Evolutionary conservation across 2,113 vertebrate genomes (phyloP).

Genomic region (Xyrauchen texanus): DNA sequence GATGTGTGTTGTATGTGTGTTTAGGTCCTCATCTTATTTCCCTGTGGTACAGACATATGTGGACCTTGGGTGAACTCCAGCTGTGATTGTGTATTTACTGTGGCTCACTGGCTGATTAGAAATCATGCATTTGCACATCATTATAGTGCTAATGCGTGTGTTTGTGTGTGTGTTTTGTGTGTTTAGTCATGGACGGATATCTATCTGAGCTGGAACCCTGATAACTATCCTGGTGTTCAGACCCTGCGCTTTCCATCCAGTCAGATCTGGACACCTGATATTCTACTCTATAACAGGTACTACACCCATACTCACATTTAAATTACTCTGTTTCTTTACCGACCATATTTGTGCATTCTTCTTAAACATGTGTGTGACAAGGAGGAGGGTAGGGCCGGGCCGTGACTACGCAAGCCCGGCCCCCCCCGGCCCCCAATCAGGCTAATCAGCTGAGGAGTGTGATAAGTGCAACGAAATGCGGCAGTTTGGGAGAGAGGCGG

Average conservation of each 20-base stretch:
- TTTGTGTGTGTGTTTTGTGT: neutral
- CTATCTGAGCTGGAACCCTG: conserved; percentile 85
- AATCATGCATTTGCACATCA: neutral
- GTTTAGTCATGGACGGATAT: conserved; percentile 76
- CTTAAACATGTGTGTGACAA: neutral
- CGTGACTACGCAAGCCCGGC: too few relatives aligned
- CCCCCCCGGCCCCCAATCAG: too few relatives aligned
- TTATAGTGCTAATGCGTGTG: conserved; percentile 7
- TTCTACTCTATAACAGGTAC: conserved; percentile 92
- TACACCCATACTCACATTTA: neutral
- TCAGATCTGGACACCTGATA: conserved; percentile 88
- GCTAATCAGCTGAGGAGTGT: too few relatives aligned
- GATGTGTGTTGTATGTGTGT: conserved; percentile 18
- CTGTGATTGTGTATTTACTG: conserved; percentile 6
- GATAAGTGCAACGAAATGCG: too few relatives aligned
- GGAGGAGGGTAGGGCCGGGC: too few relatives aligned
- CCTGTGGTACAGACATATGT: neutral
- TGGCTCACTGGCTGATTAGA: neutral
- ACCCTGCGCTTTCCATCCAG: conserved; percentile 84
- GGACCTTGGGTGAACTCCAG: conserved; percentile 9
- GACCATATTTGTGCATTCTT: neutral
- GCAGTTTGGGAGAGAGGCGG: too few relatives aligned
- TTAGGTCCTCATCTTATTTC: neutral
- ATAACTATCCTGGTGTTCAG: conserved; percentile 82
- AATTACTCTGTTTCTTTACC: neutral